Conservation (phyloP, 2,888 invertebrate genomes). For the Chaitophorus viminalis region DNA sequence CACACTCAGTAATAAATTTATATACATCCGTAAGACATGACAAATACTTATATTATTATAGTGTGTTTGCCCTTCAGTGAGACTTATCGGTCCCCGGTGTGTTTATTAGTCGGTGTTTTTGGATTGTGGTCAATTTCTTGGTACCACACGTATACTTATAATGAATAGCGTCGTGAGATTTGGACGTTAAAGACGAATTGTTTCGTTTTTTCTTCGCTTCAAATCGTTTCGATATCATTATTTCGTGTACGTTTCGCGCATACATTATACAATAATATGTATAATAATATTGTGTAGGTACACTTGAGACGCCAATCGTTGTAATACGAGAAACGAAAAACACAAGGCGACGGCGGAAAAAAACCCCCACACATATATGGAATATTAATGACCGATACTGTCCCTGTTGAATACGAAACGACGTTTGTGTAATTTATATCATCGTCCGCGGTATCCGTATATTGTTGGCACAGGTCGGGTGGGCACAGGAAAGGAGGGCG, state of each 20-base stretch:
- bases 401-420: constrained; percentile 58
- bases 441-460: constrained; percentile 1
- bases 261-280: not conserved
- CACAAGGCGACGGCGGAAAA: not conserved
- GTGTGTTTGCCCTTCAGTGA: constrained; percentile 23
- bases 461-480: not conserved
- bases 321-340: not conserved
- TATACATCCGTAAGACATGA: not conserved
- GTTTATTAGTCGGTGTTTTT: constrained; percentile 53
- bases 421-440: constrained; percentile 49
- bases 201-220: constrained; percentile 11
- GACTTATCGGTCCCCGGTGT: constrained; percentile 54
- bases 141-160: not conserved
- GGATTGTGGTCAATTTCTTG: constrained; percentile 56
- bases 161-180: constrained; percentile 9
- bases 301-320: not conserved
- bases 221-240: constrained; percentile 16
- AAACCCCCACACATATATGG: constrained; percentile 44
- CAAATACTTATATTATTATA: not conserved
- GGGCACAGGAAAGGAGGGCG: not conserved
- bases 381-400: constrained; percentile 56
- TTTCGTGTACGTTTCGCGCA: not conserved
- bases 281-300: not conserved
- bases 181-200: constrained; percentile 41
- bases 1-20: constrained; percentile 13